A percentile compares a stretch with the other conserved stretches of the same genome.
phyloP scores from a whole-genome alignment of 37 sponge, comb jelly and placozoan genomes.

The Amphimedon queenslandica region DNA sequence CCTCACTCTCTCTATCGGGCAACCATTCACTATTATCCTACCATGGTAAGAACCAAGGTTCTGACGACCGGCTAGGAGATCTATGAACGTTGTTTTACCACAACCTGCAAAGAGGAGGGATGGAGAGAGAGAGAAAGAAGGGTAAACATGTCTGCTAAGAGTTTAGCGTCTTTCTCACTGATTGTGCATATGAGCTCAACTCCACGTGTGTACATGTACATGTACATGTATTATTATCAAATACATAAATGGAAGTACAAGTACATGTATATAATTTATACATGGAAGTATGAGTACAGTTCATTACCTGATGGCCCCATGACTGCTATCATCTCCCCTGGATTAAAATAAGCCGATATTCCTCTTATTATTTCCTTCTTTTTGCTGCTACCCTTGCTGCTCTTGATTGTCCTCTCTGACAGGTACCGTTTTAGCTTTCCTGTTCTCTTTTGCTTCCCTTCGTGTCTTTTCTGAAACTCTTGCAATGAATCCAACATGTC shows the following conservation, averaged over 20 bases:
- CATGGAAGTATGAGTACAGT: too few species aligned
- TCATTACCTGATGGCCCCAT: conserved; percentile 86
- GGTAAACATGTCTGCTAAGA: background rate
- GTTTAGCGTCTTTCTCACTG: too few species aligned
- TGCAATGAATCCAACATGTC: background rate
- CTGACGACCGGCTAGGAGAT: conserved; percentile 62
- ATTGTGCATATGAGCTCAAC: background rate
- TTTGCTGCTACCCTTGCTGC: too few species aligned
- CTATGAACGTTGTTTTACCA: conserved; percentile 81
- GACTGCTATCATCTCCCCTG: conserved; percentile 76
- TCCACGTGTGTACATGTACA: background rate
- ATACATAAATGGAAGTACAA: background rate
- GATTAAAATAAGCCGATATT: conserved; percentile 78
- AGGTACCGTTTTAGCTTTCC: too few species aligned
- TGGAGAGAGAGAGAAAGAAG: too few species aligned
- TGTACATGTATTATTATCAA: background rate
- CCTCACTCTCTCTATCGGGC: conserved; percentile 19
- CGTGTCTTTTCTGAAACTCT: background rate
- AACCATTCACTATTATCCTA: conserved; percentile 45
- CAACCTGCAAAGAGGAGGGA: conserved; percentile 56
- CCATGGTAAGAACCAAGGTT: conserved; percentile 39
- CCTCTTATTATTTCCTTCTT: conserved; percentile 61
- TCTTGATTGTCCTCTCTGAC: too few species aligned
- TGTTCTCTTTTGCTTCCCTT: background rate
- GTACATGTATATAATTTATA: too few species aligned